Percentiles rank a stretch among this genome's conserved stretches.
Conservation (phyloP, 1,140 invertebrate genomes). For the Phortica variegata region DNA sequence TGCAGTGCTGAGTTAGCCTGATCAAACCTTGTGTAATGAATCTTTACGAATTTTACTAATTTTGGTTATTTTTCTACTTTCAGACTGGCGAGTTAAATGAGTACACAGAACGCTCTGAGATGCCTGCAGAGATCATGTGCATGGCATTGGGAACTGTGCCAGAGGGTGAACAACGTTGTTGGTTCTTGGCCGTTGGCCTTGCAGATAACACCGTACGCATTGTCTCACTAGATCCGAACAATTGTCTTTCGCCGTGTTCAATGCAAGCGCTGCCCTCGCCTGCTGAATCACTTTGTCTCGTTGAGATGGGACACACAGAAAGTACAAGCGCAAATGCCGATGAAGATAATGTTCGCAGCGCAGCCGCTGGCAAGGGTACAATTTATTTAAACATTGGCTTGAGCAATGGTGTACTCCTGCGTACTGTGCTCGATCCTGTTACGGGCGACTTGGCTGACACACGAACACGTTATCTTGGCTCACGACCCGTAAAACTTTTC, state of each 20-base stretch:
- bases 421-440: constrained; percentile 94
- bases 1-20: constrained; percentile 57
- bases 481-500: constrained; percentile 93
- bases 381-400: constrained; percentile 97
- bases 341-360: constrained; percentile 52
- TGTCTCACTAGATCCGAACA: constrained; percentile 93
- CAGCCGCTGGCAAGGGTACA: constrained; percentile 64
- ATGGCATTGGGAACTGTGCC: constrained; percentile 97
- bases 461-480: constrained; percentile 92
- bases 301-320: constrained; percentile 75
- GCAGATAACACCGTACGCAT: constrained; percentile 97
- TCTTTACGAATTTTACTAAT: background rate
- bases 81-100: constrained; percentile 97
- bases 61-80: constrained; percentile 28
- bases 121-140: constrained; percentile 95
- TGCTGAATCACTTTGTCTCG: constrained; percentile 95
- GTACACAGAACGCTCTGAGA: constrained; percentile 94
- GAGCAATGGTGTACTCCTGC: constrained; percentile 93
- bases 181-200: constrained; percentile 96
- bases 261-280: constrained; percentile 97
- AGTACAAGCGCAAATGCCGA: constrained; percentile 48
- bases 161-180: constrained; percentile 89
- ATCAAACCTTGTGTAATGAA: background rate
- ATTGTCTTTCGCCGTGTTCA: constrained; percentile 89
- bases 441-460: constrained; percentile 97